Percentiles rank a stretch among this genome's conserved stretches.
Evolutionary conservation across 1,140 invertebrate genomes (phyloP).

Genomic region (Scaptomyza montana): DNA sequence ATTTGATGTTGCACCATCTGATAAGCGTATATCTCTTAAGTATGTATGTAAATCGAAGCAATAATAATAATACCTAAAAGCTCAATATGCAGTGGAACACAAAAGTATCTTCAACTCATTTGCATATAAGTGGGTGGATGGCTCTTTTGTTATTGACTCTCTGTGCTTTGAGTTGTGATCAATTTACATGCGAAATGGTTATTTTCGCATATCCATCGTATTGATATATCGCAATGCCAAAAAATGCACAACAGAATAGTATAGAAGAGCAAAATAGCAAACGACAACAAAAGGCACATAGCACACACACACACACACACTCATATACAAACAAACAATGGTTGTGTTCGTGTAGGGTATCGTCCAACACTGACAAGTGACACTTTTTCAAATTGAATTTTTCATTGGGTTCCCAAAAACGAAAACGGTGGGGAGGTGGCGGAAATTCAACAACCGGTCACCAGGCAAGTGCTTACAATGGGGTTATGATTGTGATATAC

Average conservation of each 20-base stretch:
- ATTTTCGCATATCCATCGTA: conserved; percentile 41
- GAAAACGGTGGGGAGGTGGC: background rate
- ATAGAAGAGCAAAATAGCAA: conserved; percentile 23
- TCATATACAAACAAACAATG: conserved; percentile 34
- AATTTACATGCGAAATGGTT: conserved; percentile 69
- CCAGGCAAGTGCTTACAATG: conserved; percentile 18
- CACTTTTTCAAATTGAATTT: conserved; percentile 76
- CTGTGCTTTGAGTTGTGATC: conserved; percentile 39
- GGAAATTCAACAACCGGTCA: conserved; percentile 24
- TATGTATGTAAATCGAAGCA: background rate
- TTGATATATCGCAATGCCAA: conserved; percentile 55
- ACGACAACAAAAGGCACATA: conserved; percentile 48
- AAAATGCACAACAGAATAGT: conserved; percentile 45
- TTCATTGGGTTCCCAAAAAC: conserved; percentile 10
- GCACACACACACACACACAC: conserved; percentile 29
- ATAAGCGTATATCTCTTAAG: background rate
- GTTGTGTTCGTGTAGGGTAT: conserved; percentile 27
- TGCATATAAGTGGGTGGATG: conserved; percentile 49
- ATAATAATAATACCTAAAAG: conserved; percentile 2
- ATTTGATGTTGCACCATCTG: background rate
- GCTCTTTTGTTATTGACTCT: conserved; percentile 46
- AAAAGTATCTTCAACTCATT: conserved; percentile 28
- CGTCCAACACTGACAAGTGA: conserved; percentile 68
- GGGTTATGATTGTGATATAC: conserved; percentile 10
- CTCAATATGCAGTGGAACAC: background rate